Evolutionary conservation across 2,797 vertebrate genomes (phyloP).

Genomic region (Avahi laniger): DNA sequence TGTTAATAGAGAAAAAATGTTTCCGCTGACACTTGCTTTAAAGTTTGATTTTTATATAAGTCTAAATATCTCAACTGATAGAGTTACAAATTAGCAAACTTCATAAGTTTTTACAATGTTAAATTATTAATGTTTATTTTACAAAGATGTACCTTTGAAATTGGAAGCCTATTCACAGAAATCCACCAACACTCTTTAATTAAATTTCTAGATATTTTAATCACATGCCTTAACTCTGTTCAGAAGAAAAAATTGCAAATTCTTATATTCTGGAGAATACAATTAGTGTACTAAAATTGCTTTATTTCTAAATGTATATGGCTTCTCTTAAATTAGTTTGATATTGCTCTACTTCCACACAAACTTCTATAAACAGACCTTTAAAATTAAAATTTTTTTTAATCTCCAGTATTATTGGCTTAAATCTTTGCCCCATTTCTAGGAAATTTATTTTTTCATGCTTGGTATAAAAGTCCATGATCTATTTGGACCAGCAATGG

Average conservation of each 20-base stretch:
- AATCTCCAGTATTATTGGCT: background rate
- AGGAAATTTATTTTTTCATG: background rate
- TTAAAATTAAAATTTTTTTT: background rate
- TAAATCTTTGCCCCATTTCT: background rate
- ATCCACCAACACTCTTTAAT: background rate
- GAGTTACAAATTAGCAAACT: background rate
- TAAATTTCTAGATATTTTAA: background rate
- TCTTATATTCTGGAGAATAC: background rate
- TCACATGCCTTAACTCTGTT: background rate
- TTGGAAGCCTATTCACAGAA: background rate
- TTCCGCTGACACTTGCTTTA: background rate
- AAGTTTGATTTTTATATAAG: background rate
- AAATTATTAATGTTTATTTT: background rate
- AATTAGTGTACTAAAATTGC: background rate
- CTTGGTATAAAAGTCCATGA: background rate
- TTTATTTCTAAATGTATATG: background rate
- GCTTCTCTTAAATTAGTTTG: constrained; percentile 10
- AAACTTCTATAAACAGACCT: background rate
- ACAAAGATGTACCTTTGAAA: background rate
- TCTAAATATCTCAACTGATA: background rate
- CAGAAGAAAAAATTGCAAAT: background rate
- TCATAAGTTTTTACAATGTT: background rate
- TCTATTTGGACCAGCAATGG: background rate
- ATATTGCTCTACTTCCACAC: background rate
- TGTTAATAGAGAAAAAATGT: background rate